Conservation (phyloP, 2,797 vertebrate species). For the Heteromormyrus szaboi region DNA sequence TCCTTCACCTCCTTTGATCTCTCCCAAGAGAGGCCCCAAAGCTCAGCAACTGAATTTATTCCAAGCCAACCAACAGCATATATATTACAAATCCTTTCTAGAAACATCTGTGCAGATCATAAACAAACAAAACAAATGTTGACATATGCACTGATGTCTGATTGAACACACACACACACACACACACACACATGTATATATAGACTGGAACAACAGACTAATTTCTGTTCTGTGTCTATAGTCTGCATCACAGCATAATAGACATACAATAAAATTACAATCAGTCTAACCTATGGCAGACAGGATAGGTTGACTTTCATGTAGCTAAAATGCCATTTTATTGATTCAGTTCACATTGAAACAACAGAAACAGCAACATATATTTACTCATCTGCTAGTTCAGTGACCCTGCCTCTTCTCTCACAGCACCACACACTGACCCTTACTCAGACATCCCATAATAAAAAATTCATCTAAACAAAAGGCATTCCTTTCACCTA, state of each 20-base stretch:
- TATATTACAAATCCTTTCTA: not conserved
- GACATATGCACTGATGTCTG: not conserved
- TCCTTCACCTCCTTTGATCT: slow-evolving; percentile 10
- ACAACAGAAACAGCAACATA: slow-evolving; percentile 59
- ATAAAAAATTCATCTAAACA: slow-evolving; percentile 73
- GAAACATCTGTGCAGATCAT: not conserved
- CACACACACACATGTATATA: not conserved
- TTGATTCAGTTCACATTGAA: slow-evolving; percentile 74
- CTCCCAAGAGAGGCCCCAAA: slow-evolving; percentile 38
- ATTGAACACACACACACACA: not conserved
- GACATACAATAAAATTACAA: not conserved
- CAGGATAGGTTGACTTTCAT: slow-evolving; percentile 12
- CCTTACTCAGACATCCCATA: slow-evolving; percentile 39
- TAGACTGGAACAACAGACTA: not conserved
- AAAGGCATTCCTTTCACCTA: slow-evolving; percentile 70
- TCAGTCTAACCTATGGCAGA: not conserved
- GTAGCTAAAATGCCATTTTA: slow-evolving; percentile 60
- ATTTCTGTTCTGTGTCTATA: not conserved
- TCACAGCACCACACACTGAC: slow-evolving; percentile 16
- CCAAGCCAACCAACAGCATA: slow-evolving; percentile 21
- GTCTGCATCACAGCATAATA: not conserved
- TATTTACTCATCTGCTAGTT: slow-evolving; percentile 26
- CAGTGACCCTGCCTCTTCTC: slow-evolving; percentile 34
- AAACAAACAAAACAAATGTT: not conserved
- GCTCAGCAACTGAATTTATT: slow-evolving; percentile 28